Evolutionary conservation across 2,888 invertebrate species (phyloP).

Genomic region (Melanargia galathea): DNA sequence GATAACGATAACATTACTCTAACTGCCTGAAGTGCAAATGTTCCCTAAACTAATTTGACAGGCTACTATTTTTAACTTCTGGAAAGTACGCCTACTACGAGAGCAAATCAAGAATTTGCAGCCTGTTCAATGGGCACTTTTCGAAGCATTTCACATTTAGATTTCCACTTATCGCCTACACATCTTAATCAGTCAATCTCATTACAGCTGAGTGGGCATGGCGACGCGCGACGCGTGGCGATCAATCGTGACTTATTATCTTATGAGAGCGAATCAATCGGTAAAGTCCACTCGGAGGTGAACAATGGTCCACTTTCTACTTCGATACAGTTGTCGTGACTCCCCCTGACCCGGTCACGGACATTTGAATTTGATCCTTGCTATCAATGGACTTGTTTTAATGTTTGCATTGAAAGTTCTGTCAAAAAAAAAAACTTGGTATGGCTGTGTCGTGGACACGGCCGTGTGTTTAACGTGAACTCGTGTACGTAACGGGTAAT

Average conservation of each 20-base stretch:
- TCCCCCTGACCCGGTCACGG: constrained; percentile 54
- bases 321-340: constrained; percentile 54
- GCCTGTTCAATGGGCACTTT: neutral
- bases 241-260: constrained; percentile 67
- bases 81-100: neutral
- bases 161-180: constrained; percentile 44
- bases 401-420: constrained; percentile 2
- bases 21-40: no score
- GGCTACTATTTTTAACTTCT: neutral
- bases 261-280: constrained; percentile 61
- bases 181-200: constrained; percentile 44
- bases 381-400: constrained; percentile 16
- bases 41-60: neutral
- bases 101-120: neutral
- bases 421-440: no score
- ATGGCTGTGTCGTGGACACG: no score
- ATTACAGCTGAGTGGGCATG: constrained; percentile 49
- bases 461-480: no score
- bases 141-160: constrained; percentile 21
- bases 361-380: constrained; percentile 39
- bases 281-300: constrained; percentile 58
- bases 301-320: constrained; percentile 78
- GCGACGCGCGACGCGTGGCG: constrained; percentile 53
- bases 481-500: no score
- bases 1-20: no score